Conservation (phyloP, 92 coral and sea anemone species). For the Metridium senile region DNA sequence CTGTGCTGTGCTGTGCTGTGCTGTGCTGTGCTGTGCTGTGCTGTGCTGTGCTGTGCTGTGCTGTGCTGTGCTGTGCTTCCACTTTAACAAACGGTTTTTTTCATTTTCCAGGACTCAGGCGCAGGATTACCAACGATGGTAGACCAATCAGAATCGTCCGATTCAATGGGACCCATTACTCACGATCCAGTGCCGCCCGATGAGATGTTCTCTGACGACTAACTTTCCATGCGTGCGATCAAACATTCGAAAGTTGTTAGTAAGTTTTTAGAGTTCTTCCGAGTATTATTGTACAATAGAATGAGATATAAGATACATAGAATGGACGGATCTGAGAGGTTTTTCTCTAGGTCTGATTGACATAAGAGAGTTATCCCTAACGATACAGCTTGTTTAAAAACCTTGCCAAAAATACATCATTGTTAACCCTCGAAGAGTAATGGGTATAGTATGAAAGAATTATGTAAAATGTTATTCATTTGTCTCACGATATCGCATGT, state of each 20-base stretch:
- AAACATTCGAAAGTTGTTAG: background rate
- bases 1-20: too few species aligned
- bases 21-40: too few species aligned
- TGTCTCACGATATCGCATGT: too few species aligned
- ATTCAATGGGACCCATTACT: slow-evolving; percentile 37
- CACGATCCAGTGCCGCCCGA: slow-evolving; percentile 68
- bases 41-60: too few species aligned
- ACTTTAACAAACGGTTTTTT: background rate
- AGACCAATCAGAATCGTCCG: slow-evolving; percentile 19
- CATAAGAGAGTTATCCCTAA: background rate
- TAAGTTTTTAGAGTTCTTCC: slow-evolving; percentile 19
- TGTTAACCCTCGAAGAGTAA: background rate
- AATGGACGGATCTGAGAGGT: slow-evolving; percentile 6
- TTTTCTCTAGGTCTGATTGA: background rate
- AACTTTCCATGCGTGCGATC: slow-evolving; percentile 28
- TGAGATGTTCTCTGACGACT: slow-evolving; percentile 61
- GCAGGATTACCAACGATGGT: slow-evolving; percentile 69
- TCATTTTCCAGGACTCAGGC: slow-evolving; percentile 35
- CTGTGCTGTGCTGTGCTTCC: too few species aligned
- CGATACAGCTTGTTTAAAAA: background rate
- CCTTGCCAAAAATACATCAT: background rate
- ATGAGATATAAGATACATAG: slow-evolving; percentile 17
- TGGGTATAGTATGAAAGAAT: background rate
- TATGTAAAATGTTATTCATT: background rate
- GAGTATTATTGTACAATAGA: slow-evolving; percentile 11